phyloP scores from a whole-genome alignment of 2,888 invertebrate genomes.

The Julus scandinavius region DNA sequence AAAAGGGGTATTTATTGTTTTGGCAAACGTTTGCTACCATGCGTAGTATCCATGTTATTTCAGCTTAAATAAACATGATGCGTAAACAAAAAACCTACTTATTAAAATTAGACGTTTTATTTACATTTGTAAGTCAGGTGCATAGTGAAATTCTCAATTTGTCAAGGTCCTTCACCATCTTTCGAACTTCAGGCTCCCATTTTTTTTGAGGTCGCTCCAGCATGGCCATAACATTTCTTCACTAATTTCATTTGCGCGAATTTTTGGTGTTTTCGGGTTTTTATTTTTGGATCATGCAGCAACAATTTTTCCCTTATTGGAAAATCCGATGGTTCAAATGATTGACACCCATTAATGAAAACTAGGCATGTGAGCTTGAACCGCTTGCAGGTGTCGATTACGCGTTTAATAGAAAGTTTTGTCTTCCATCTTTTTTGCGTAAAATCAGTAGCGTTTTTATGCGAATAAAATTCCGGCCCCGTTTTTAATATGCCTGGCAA shows the following conservation, averaged over 20 bases:
- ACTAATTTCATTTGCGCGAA: neutral
- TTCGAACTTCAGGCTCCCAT: neutral
- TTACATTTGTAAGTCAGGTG: slow-evolving; percentile 36
- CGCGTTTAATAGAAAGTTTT: slow-evolving; percentile 1
- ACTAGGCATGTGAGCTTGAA: neutral
- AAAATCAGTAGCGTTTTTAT: slow-evolving; percentile 23
- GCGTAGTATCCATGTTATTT: neutral
- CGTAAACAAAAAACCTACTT: slow-evolving; percentile 26
- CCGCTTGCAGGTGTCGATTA: slow-evolving; percentile 1
- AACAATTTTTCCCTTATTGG: slow-evolving; percentile 23
- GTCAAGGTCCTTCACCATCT: neutral
- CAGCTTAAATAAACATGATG: neutral
- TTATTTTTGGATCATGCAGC: neutral
- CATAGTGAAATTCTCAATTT: slow-evolving; percentile 11
- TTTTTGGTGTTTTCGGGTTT: neutral
- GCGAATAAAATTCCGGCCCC: neutral
- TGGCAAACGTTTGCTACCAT: neutral
- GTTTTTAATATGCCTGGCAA: neutral
- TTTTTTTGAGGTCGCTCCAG: neutral
- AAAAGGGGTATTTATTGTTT: neutral
- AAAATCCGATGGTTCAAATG: neutral
- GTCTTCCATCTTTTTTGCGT: neutral
- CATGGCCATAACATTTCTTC: neutral
- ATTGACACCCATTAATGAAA: slow-evolving; percentile 40
- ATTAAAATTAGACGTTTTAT: neutral